Evolutionary conservation across 2,113 vertebrate genomes (phyloP).

Genomic region (Xiphophorus hellerii): DNA sequence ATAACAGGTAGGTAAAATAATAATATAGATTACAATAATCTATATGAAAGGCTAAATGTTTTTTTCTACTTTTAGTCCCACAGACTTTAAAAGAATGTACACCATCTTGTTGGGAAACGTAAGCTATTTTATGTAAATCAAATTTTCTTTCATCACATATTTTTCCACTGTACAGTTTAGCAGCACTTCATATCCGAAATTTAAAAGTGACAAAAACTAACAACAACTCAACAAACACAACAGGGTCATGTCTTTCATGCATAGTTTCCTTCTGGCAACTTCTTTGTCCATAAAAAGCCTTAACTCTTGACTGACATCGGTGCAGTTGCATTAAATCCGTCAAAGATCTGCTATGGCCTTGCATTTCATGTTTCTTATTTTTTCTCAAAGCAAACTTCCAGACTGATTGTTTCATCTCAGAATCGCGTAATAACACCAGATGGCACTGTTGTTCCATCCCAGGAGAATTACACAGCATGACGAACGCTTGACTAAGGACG

Average conservation of each 20-base stretch:
- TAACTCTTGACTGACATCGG: no score
- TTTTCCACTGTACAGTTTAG: not conserved
- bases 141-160: not conserved
- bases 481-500: not conserved
- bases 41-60: not conserved
- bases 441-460: constrained; percentile 31
- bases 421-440: constrained; percentile 32
- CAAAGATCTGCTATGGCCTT: not conserved
- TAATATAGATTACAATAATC: not conserved
- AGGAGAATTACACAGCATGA: not conserved
- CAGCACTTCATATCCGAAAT: not conserved
- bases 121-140: no score
- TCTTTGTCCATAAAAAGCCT: no score
- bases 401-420: constrained; percentile 1
- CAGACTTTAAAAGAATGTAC: not conserved
- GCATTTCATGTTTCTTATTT: not conserved
- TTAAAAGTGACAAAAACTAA: not conserved
- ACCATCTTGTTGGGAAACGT: no score
- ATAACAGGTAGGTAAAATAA: not conserved
- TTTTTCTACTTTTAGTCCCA: not conserved
- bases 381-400: not conserved
- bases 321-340: not conserved
- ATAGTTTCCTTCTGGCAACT: not conserved
- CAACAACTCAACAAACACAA: not conserved
- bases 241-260: not conserved